A percentile compares a stretch with the other conserved stretches of the same genome.
Conservation (phyloP, 53 echinoderm and acorn worm species). For the Temnopleurus reevesii region DNA sequence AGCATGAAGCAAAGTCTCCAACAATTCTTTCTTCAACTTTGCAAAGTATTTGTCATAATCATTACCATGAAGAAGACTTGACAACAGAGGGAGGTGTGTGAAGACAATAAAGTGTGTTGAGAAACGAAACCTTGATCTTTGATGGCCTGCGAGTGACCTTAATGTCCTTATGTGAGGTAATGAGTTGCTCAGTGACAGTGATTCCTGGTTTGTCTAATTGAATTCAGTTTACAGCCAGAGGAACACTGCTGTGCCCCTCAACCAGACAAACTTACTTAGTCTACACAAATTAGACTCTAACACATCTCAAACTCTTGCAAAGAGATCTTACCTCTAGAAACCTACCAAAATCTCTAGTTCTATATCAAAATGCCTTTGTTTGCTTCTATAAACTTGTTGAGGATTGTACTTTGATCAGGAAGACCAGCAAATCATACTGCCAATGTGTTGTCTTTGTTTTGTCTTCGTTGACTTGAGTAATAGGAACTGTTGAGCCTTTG, state of each 20-base stretch:
- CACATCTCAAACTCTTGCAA: no score
- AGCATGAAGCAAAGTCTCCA: neutral
- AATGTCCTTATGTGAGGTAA: constrained; percentile 62
- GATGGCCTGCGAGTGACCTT: constrained; percentile 50
- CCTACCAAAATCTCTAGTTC: no score
- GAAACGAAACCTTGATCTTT: constrained; percentile 58
- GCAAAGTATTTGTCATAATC: constrained; percentile 43
- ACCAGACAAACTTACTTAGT: constrained; percentile 42
- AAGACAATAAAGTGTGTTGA: neutral
- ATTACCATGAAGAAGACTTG: constrained; percentile 30
- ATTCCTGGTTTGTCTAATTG: constrained; percentile 61
- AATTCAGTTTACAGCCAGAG: constrained; percentile 60
- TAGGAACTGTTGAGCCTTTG: no score
- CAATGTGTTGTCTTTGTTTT: no score
- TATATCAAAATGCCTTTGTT: no score
- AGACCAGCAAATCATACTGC: no score
- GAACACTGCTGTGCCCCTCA: constrained; percentile 56
- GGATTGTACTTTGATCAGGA: no score
- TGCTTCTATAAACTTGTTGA: no score
- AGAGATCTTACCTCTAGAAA: no score
- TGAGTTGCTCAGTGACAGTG: constrained; percentile 60
- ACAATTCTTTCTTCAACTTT: constrained; percentile 39
- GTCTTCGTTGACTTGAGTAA: no score
- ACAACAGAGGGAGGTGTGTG: neutral
- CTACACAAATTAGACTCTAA: neutral